Base-by-base conservation (phyloP, 2,113 vertebrate genomes). In the Callaeas wilsoni region DNA sequence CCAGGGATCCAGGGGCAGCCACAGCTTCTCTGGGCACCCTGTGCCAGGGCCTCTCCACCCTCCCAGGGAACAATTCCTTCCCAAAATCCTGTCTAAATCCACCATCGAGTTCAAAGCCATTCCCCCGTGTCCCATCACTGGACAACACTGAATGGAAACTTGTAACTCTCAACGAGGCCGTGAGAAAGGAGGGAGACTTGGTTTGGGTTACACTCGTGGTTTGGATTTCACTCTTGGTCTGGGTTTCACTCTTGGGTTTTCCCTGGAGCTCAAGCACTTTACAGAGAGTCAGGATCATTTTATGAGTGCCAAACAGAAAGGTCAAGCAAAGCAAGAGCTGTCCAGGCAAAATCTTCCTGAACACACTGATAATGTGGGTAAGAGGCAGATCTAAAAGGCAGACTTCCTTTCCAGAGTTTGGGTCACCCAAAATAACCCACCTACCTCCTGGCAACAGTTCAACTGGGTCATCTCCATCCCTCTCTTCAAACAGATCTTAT, bases 131-230 rank as follows among this genome's bases (percentile, higher is more conserved):
- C 12, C 44, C 29, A 37, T 23, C 27, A 33, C 44, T 44, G 52
- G 46, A 30, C 5, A n/a, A 4, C 8, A 8, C 5, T 37, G 35
- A 44, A 50, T 37, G 59, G 33, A 35, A 75, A 6, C 13, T 35
- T 50, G 20, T 10, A 29, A 9, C 1, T 3, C 42, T 41, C 21
- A 39, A 3, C 0, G 4, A 3, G 41, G 33, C 13, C 3, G 0
- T 14, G 42, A 4, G 2, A 22, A 60, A 37, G 17, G 60, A 53
- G 18, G 5, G 5, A 20, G 30, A 5, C 9, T 63, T 71, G 32
- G 0, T 53, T n/a, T n/a, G 9, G 27, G 27, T 9, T 63, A 29
- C 17, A 2, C 60, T 63, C 12, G 9, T 27, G 12, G 18, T 63
- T 30, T 41, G 37, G 12, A 5, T 62, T 44, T 25, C 42, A 5